These are phyloP conservation scores for Onychomys torridus DNA, from an alignment of 2,797 vertebrate species.

Conservation along the genomic window DNA sequence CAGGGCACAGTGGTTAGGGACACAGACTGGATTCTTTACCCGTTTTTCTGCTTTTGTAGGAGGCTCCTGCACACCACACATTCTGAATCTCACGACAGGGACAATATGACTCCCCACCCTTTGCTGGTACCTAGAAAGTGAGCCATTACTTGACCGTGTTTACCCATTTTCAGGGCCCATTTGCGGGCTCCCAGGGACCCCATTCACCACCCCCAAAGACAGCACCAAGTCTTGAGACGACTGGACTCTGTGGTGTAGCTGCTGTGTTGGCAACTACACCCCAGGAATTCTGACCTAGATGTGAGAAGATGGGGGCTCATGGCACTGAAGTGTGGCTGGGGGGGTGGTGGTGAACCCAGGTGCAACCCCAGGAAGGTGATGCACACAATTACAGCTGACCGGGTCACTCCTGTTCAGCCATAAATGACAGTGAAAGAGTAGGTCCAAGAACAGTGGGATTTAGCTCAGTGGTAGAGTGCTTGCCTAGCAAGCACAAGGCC, in stretches of 20 bases:
- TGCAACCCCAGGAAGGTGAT: neutral
- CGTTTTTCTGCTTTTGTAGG: neutral
- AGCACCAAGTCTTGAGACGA: neutral
- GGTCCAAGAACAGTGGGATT: no score
- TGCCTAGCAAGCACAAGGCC: no score
- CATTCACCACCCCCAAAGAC: neutral
- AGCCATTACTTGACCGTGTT: neutral
- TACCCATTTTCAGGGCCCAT: neutral
- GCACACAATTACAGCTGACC: neutral
- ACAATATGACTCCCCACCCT: neutral
- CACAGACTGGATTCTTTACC: no score
- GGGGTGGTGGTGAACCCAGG: no score
- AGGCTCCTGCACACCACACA: neutral
- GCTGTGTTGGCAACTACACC: neutral
- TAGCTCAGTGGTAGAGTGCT: no score
- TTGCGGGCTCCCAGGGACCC: neutral
- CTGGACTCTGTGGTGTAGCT: neutral
- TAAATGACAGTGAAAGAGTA: neutral
- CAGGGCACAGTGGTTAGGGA: neutral
- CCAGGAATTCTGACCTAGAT: neutral
- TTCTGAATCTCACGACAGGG: neutral
- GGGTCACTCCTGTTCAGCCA: neutral
- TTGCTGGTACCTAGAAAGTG: neutral
- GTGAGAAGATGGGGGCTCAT: fast-evolving
- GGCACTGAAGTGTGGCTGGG: neutral